Evolutionary conservation across 2,113 vertebrate species (phyloP), one percentile per base, ranked within the genome.

Genomic region (Oreotrochilus melanogaster): DNA sequence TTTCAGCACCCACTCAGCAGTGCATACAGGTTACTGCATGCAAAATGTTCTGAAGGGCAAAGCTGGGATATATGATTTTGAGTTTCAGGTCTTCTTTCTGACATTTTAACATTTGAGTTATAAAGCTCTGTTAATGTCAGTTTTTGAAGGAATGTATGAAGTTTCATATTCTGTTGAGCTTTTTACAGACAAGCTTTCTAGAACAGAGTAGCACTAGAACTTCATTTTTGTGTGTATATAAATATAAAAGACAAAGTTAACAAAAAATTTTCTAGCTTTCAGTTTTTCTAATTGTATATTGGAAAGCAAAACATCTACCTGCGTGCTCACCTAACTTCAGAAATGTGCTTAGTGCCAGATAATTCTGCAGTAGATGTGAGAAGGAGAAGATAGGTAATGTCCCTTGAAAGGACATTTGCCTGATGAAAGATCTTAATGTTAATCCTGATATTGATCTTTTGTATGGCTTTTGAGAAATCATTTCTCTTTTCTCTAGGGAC

Each of bases 81-180:
- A 35, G 45, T 94, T 96, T 95, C 87, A 81, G 81, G 78, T 87
- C 91, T 93, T 93, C 76, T 82, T 81, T 91, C 62, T 93, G 78
- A 61, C 58, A 76, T 89, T 95, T 97, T 95, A 96, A 35, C 79
- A 62, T 95, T 93, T 97, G 60, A 86, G 82, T 78, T 42, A 22
- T 58, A 88, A 91, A 73, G 67, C 31, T 86, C 56, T 1, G 1
- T 93, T 97, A 95, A 73, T 76, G 58, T 83, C 45, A 76, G 31
- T 23, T 86, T 95, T 81, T 83, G 62, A 82, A 62, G 24, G 50
- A 60, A 65, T 53, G 23, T 53, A 16, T 0, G 0, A 69, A 61
- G 33, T 61, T 78, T 76, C 30, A 15, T 47, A 51, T 71, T 91
- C 57, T 72, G 6, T 69, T 65, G 53, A 30, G 14, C 39, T 94